Evolutionary conservation across 64 coral and sea anemone genomes (phyloP), one percentile per base, ranked within the genome.

Genomic region (Stichodactyla mertensii): DNA sequence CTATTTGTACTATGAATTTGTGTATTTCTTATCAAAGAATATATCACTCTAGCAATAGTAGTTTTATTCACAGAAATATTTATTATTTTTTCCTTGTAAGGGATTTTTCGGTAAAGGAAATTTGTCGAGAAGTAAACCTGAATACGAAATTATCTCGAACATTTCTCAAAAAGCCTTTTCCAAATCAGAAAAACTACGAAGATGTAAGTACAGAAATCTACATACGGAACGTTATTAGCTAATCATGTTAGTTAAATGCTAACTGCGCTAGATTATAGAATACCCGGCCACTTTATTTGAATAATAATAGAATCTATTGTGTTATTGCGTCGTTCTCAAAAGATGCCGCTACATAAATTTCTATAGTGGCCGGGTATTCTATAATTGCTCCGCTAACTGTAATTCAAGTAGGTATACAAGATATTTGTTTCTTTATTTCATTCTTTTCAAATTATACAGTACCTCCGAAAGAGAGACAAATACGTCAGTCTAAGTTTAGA

Each of bases 101-200:
- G 97, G 97, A 54, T 99, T 99, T 61, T 95, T 99, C 95, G 97
- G 97, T 16, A 99, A 99, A 91, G 97, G 97, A 18, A 91, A 88
- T 78, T 89, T 99, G 10, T 99, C 97, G 54, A 92, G 97, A 91
- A 99, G 97, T 85, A 95, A 99, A 86, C 97, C 97, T 56, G 93
- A 92, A 74, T 92, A 95, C 91, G 93, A 99, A 77, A 55, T 83
- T 52, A 89, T 99, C 56, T 99, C 97, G 52, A 89, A 95, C 64
- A 92, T 99, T 90, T 99, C 97, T 13, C 97, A 99, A 64, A 89
- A 91, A 51, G 97, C 97, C 10, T 99, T 95, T 88, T 95, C 97
- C 12, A 92, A 89, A 55, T 99, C 97, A 56, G 97, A 99, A 85
- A 99, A 89, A 45, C 90, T 99, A 28, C 81, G 97, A 84, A 92